Base-by-base conservation (phyloP, 2,888 invertebrate genomes). In the Polydrusus cervinus region DNA sequence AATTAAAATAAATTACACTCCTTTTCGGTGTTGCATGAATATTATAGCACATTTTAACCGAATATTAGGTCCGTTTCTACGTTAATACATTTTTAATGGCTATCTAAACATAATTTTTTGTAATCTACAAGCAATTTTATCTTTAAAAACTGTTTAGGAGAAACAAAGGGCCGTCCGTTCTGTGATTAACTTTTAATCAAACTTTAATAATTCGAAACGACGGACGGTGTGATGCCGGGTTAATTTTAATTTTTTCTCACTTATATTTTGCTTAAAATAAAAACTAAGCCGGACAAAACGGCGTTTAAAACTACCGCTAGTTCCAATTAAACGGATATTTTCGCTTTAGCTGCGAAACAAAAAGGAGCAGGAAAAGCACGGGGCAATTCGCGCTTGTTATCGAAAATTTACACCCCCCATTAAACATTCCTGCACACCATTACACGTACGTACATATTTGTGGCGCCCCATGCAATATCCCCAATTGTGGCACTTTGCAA, bases 331-430 rank as follows among this genome's bases (percentile, higher is more conserved):
- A 75, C 45, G 67, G 71, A 66, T 65, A 71, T 75, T 71, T 51
- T 75, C 70, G 71, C 70, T 75, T 61, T 61, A 75, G 64, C 43
- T 51, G 61, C 75, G 49, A 61, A 66, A 71, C 67, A 75, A 66
- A 74, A 66, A 72, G 64, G 40, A 47, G 14, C 30, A 14, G 34
- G 60, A 71, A 40, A 74, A 68, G 60, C 57, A 70, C 18, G n/a
- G 25, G 65, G 71, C 67, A 40, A 66, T 74, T 74, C 70, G 69
- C 74, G 75, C 75, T 75, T 75, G 75, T 75, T 75, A 75, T 75
- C 75, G 71, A 71, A 75, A 75, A 75, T 75, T 75, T 75, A 75
- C 75, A 75, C 70, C 71, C 66, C 75, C 75, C 71, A 71, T 71
- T 71, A n/a, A n/a, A 75, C 70, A 71, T 38, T 62, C 75, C 49